Evolutionary conservation across 2,113 vertebrate species (phyloP), one percentile per base, ranked within the genome.

Genomic region (Isurus oxyrinchus): DNA sequence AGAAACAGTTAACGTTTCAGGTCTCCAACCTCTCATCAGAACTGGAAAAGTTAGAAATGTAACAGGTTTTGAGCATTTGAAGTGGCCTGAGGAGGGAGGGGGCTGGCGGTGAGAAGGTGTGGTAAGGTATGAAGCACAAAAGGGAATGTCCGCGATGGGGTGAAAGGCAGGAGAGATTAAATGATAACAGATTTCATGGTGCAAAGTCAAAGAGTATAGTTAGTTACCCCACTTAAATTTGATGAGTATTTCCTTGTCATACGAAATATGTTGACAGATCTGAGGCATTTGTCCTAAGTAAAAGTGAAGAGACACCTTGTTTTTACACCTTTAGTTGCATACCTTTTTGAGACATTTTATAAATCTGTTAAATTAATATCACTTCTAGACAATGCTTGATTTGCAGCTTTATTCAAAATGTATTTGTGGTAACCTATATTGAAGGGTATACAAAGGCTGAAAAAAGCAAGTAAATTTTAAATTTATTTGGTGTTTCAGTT

Each of bases 211-310:
- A 61, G 61, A 61, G 61, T 10, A 13, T 61, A 66, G 96, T 96
- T 49, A 96, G 86, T 96, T 94, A 10, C 21, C 97, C 49, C n/a
- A 0, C 95, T 44, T 96, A 97, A 55, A 1, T 84, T 96, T n/a
- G 31, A 2, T 61, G 10, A 0, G 27, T 96, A 96, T 63, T 93
- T 93, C 53, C 7, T 35, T 96, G 40, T 96, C 31, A 96, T 0
- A 0, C 0, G 27, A 1, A 79, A 81, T 79, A 57, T 53, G 96
- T 76, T 96, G 53, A 87, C 94, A 55, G 40, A 31, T 96, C n/a
- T 27, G 31, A 61, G 1, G 13, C 23, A 63, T 93, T 93, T 93
- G 61, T 91, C 40, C 40, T 59, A 55, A 93, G 57, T 63, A 93
- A 35, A 93, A 63, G 31, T 63, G 57, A 93, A 63, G 31, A 40